Evolutionary conservation across 2,888 invertebrate genomes (phyloP), one percentile per base, ranked within the genome.

Genomic region (Eupithecia abbreviata): DNA sequence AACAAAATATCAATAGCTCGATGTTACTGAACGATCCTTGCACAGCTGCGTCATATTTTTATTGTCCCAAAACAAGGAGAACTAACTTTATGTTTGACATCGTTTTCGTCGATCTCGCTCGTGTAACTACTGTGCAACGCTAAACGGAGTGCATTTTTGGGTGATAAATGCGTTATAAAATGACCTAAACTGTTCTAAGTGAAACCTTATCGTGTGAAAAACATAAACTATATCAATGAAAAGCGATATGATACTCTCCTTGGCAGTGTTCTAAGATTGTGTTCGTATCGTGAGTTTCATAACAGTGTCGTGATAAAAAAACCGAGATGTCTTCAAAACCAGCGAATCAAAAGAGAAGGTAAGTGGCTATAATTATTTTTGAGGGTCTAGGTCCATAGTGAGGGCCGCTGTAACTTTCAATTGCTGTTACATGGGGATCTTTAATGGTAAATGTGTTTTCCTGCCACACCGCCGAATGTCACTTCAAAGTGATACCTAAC

Each of bases 331-430:
- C 93, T 91, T 85, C 93, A 78, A 95, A 95, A 88, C 94, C 94
- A 87, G 94, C 96, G 82, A 97, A 96, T 93, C 97, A 96, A 88
- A 97, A 97, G 93, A 96, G 96, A 91, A 96, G 97, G 97, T 97
- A 92, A 96, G 90, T 86, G 76, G 51, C 79, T 79, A 77, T 68
- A 82, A 85, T 83, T 84, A 74, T 79, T 84, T 83, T 77, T 67
- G 15, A 75, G 75, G 73, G 75, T 71, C 65, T 68, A 71, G 42
- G 66, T 49, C 73, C 75, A 62, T 82, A 82, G 80, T 80, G 77
- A 83, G 75, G 30, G 69, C 67, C 5, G 42, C 69, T 15, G 71
- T 47, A 71, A 68, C 49, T n/a, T 45, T 62, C n/a, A 30, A 45
- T 73, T 5, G n/a, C 51, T 68, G 72, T 43, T 62, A 66, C 73